phyloP scores from a whole-genome alignment of 2,888 invertebrate species.

The Mongoloraphidia duomilia region DNA sequence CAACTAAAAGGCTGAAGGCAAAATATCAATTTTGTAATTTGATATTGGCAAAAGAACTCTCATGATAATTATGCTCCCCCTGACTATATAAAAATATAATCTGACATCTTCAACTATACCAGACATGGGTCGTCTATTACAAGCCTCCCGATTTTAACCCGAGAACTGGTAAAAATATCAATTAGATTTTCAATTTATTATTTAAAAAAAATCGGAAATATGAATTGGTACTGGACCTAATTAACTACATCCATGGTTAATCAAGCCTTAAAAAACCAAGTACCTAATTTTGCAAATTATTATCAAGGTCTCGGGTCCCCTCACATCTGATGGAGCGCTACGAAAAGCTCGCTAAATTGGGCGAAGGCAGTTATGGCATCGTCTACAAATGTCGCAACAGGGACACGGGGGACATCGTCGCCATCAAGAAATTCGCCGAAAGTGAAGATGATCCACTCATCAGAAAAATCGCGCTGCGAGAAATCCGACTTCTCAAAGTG shows the following conservation, averaged over 20 bases:
- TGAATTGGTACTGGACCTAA: no score
- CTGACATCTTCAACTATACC: no score
- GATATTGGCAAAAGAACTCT: no score
- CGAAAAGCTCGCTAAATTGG: slow-evolving; percentile 85
- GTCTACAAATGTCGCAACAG: slow-evolving; percentile 94
- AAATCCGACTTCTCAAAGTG: slow-evolving; percentile 90
- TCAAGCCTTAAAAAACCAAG: not conserved
- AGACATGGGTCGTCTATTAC: not conserved
- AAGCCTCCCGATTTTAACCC: not conserved
- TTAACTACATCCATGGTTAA: slow-evolving; percentile 16
- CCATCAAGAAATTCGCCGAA: slow-evolving; percentile 94
- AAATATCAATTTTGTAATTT: no score
- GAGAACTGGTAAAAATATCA: not conserved
- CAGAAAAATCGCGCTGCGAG: slow-evolving; percentile 86
- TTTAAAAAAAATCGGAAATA: not conserved
- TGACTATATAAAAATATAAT: no score
- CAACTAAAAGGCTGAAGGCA: no score
- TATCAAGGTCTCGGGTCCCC: slow-evolving; percentile 60
- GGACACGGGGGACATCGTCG: slow-evolving; percentile 87
- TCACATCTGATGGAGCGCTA: slow-evolving; percentile 86
- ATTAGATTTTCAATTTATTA: not conserved
- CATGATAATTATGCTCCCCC: no score
- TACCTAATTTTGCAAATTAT: not conserved
- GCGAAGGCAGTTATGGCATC: slow-evolving; percentile 91
- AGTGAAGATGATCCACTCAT: slow-evolving; percentile 94